These are phyloP conservation scores for Rhinoderma darwinii DNA, from an alignment of 2,113 vertebrate genomes.

Conservation along the genomic window DNA sequence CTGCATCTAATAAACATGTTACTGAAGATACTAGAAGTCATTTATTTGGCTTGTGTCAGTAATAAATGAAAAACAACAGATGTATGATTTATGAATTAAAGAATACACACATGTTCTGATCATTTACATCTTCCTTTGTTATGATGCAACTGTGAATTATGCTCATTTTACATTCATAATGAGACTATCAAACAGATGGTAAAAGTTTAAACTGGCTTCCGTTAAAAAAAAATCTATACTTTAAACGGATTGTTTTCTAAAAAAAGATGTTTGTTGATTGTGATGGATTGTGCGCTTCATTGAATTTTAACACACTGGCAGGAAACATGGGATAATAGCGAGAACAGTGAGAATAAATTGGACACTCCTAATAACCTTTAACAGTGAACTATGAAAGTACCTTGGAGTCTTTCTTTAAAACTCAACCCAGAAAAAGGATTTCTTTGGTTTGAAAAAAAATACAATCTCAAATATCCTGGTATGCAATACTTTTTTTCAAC, in stretches of 20 bases:
- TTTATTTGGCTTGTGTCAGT: slow-evolving; percentile 51
- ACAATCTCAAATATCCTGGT: too few relatives aligned
- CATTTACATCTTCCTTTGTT: slow-evolving; percentile 52
- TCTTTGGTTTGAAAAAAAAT: not conserved
- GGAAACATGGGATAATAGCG: slow-evolving; percentile 41
- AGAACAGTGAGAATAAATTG: slow-evolving; percentile 10
- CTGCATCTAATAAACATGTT: slow-evolving; percentile 43
- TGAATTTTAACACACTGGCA: slow-evolving; percentile 43
- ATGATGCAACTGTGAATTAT: slow-evolving; percentile 58
- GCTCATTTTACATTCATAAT: slow-evolving; percentile 54
- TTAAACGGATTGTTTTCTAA: slow-evolving; percentile 47
- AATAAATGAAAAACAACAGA: slow-evolving; percentile 56
- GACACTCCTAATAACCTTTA: slow-evolving; percentile 42
- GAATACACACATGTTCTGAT: slow-evolving; percentile 58
- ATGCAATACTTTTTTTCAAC: too few relatives aligned
- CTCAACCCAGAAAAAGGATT: not conserved
- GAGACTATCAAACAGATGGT: slow-evolving; percentile 50
- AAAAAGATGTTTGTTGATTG: slow-evolving; percentile 35
- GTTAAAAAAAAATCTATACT: slow-evolving; percentile 54
- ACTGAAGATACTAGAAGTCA: slow-evolving; percentile 23
- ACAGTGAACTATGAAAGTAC: slow-evolving; percentile 5
- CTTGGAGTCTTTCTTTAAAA: not conserved
- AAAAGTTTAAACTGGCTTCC: slow-evolving; percentile 46
- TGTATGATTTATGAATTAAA: slow-evolving; percentile 58
- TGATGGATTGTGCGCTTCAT: slow-evolving; percentile 20